These are phyloP conservation scores for Lomographa bimaculata DNA, from an alignment of 2,888 invertebrate genomes.

Conservation along the genomic window DNA sequence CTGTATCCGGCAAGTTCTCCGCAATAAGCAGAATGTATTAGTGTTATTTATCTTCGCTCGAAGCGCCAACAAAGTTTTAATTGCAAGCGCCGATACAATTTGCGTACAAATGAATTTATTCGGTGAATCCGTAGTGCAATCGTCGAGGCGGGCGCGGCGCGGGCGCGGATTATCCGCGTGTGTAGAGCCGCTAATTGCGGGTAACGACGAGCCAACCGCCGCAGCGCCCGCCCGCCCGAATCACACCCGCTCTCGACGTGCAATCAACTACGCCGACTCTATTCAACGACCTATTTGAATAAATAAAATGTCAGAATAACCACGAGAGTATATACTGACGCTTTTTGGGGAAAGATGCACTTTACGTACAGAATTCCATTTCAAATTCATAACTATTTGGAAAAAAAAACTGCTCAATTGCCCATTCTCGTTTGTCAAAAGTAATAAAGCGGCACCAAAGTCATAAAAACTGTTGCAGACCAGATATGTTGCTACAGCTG, in stretches of 20 bases:
- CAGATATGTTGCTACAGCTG: conserved; percentile 41
- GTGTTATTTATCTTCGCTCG: conserved; percentile 82
- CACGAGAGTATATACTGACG: not conserved
- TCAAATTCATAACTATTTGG: conserved; percentile 6
- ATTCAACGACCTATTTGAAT: conserved; percentile 6
- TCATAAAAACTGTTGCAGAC: conserved; percentile 24
- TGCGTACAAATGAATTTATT: conserved; percentile 84
- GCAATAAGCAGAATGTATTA: conserved; percentile 83
- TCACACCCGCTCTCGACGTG: conserved; percentile 25
- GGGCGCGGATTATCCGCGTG: conserved; percentile 72
- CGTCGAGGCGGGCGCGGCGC: conserved; percentile 41
- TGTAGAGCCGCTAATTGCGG: conserved; percentile 79
- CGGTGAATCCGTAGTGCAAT: conserved; percentile 79
- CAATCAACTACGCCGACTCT: conserved; percentile 34
- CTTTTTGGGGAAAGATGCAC: not conserved
- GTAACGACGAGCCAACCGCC: conserved; percentile 58
- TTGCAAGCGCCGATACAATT: conserved; percentile 84
- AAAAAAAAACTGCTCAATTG: not conserved
- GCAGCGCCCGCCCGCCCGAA: conserved; percentile 35
- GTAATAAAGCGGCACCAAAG: conserved; percentile 9
- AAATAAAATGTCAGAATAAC: conserved; percentile 9
- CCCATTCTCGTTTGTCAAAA: conserved; percentile 9
- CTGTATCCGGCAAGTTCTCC: conserved; percentile 76
- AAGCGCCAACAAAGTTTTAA: conserved; percentile 82
- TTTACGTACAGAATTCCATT: not conserved